Base-by-base conservation (phyloP, 2,888 invertebrate species). In the Arctia plantaginis region DNA sequence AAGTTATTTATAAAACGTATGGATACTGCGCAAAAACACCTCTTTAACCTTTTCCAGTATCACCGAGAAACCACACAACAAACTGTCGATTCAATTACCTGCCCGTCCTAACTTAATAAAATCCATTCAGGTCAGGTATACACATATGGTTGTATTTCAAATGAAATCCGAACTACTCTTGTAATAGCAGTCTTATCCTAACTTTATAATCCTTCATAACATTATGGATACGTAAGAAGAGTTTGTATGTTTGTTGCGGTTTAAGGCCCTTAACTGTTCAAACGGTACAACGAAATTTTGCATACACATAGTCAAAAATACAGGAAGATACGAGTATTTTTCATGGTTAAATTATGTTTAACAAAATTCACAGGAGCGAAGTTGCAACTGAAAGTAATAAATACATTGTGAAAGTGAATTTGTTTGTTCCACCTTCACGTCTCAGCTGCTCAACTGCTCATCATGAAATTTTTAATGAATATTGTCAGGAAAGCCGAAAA, bases 21-120 rank as follows among this genome's bases (percentile, higher is more conserved):
- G 1, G 27, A 7, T 6, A n/a, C 13, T 41, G 39, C 13, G 10
- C n/a, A 20, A 67, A 44, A 44, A 7, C 23, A 47, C 0, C 18
- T 55, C 20, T 15, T 35, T 65, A 27, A 65, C 65, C 47, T 73
- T 39, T 69, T 66, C 30, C 13, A 51, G 33, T 66, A 72, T 62
- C 33, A 41, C 20, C 47, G 35, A 75, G 72, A 75, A 73, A 77
- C 59, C 59, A 76, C 69, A 75, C 65, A 71, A 55, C 69, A 68
- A 44, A 33, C 66, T 62, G 10, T 69, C 27, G 12, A 73, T 74
- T 77, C 68, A 64, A 78, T 73, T 80, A 66, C 64, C 66, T 72
- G 64, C 47, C 67, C 69, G 65, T 72, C 66, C 33, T 73, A 73
- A 72, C 71, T 71, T 44, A 66, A 77, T 73, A 71, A 77, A 47